Percentiles rank a stretch among this genome's conserved stretches.
Evolutionary conservation across 1,140 invertebrate genomes (phyloP).

Genomic region (Acromyrmex charruanus): DNA sequence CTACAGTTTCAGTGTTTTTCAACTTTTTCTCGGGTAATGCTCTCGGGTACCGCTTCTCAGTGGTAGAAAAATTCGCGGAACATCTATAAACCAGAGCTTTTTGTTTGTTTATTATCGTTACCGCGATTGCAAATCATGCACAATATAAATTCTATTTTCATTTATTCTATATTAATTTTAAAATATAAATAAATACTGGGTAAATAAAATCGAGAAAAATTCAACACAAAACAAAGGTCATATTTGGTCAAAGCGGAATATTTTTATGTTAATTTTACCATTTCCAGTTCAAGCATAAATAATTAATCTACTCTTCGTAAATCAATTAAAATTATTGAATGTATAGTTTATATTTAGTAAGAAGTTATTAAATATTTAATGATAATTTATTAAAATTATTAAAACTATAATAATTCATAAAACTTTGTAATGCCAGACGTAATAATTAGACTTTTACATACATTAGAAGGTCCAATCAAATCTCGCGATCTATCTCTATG

Average conservation of each 20-base stretch:
- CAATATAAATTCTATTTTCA: neutral
- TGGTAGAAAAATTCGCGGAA: neutral
- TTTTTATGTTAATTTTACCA: too few relatives aligned
- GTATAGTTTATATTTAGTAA: too few relatives aligned
- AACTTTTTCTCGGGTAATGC: conserved; percentile 20
- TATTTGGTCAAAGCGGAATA: too few relatives aligned
- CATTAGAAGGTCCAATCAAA: conserved; percentile 76
- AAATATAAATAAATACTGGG: neutral
- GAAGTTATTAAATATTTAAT: neutral
- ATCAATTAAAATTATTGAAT: neutral
- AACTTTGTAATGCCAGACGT: neutral
- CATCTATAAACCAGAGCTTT: neutral
- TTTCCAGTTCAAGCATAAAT: neutral
- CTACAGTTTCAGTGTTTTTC: neutral
- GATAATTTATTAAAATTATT: conserved; percentile 8
- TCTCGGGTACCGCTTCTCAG: neutral
- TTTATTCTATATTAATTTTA: neutral
- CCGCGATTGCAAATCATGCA: neutral
- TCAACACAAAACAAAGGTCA: too few relatives aligned
- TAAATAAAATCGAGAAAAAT: too few relatives aligned
- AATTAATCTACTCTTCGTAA: neutral
- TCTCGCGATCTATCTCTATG: conserved; percentile 81
- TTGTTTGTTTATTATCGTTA: neutral
- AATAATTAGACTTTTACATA: conserved; percentile 16
- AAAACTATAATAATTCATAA: conserved; percentile 14